Evolutionary conservation across 2,797 vertebrate species (phyloP).

Genomic region (Chelon labrosus): DNA sequence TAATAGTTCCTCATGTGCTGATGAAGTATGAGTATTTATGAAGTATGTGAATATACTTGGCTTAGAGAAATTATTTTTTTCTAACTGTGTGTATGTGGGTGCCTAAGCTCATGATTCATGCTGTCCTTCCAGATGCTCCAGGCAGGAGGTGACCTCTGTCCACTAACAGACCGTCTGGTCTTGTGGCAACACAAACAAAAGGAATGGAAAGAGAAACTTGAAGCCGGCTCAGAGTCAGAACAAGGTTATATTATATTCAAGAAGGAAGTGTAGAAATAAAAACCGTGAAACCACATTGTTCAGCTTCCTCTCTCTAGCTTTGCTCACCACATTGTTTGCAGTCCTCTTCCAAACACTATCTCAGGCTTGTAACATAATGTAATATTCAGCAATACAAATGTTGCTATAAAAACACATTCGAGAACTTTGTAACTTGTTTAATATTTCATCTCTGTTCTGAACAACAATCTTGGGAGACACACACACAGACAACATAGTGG

Average conservation of each 20-base stretch:
- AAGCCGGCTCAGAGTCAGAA: slow-evolving; percentile 51
- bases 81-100: slow-evolving; percentile 13
- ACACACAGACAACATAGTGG: background rate
- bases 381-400: slow-evolving; percentile 34
- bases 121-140: slow-evolving; percentile 57
- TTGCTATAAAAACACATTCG: slow-evolving; percentile 14
- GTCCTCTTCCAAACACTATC: slow-evolving; percentile 7
- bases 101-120: slow-evolving; percentile 16
- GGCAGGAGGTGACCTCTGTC: slow-evolving; percentile 66
- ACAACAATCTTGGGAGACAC: background rate
- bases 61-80: background rate
- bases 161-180: slow-evolving; percentile 47
- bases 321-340: background rate
- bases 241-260: slow-evolving; percentile 52
- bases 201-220: slow-evolving; percentile 11
- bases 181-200: slow-evolving; percentile 36
- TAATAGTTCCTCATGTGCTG: too few species aligned
- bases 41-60: background rate
- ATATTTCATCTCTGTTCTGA: slow-evolving; percentile 13
- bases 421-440: slow-evolving; percentile 13
- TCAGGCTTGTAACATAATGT: slow-evolving; percentile 13
- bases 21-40: background rate
- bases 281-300: background rate
- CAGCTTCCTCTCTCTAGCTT: slow-evolving; percentile 31
- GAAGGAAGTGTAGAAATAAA: slow-evolving; percentile 28